Conservation (phyloP, 2,113 vertebrate genomes). For the Etheostoma cragini region DNA sequence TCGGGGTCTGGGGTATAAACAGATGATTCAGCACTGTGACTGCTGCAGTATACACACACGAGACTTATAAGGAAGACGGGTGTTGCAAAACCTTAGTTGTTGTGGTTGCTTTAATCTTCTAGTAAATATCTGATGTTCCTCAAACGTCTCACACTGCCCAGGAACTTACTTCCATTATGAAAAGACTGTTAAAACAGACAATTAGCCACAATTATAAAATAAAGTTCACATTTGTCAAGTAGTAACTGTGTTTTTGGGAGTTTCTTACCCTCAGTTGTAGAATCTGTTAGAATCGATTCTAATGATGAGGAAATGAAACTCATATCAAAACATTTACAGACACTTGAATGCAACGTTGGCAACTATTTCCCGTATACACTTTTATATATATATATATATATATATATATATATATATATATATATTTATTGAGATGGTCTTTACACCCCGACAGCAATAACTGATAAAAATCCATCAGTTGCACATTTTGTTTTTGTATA, state of each 20-base stretch:
- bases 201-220: neutral
- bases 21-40: slow-evolving; percentile 50
- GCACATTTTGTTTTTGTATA: too few species aligned
- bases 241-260: neutral
- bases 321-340: neutral
- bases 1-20: slow-evolving; percentile 41
- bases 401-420: too few species aligned
- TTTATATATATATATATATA: too few species aligned
- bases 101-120: too few species aligned
- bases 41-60: neutral
- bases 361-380: too few species aligned
- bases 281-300: neutral
- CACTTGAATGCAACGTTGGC: too few species aligned
- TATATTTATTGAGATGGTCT: too few species aligned
- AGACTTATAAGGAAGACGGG: slow-evolving; percentile 4
- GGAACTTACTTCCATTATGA: neutral
- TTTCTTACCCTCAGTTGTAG: neutral
- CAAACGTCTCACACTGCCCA: too few species aligned
- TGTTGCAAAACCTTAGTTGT: neutral
- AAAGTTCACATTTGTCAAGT: neutral
- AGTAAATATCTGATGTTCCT: too few species aligned
- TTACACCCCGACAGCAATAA: too few species aligned
- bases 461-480: too few species aligned
- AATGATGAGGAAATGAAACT: neutral
- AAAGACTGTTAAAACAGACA: neutral